Base-by-base conservation (phyloP, 2,113 vertebrate species). In the Ciconia boyciana region DNA sequence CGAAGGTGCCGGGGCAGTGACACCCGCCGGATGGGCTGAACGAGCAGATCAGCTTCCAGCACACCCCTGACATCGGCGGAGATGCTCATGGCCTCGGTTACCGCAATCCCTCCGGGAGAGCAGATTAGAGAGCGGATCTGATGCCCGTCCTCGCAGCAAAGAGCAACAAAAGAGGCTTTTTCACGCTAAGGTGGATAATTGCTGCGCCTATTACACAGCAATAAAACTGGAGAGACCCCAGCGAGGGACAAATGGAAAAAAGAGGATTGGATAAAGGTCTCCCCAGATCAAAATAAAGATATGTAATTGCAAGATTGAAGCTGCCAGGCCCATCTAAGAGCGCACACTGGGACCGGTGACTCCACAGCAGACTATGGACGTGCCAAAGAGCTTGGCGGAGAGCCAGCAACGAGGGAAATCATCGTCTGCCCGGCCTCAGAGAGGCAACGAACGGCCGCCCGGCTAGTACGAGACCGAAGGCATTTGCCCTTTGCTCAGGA, bases 41-140 rank as follows among this genome's bases (percentile, higher is more conserved):
- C 1, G 32, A 52, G 49, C 13, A 7, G 22, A 28, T 13, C 16
- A 5, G 43, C 26, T 64, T 10, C 81, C 71, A 55, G 41, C 71
- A 7, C 36, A 5, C 10, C 17, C 31, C 22, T 7, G 32, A 6
- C 44, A 3, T 6, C 2, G 9, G 32, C 4, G 1, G 44, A 39
- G 89, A 22, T 4, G 74, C 58, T 34, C 31, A 7, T 2, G 14
- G 64, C 22, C 57, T 49, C 57, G 1, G 31, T 9, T 17, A 68
- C 75, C 44, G 10, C 51, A 6, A 7, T 5, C 60, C 34, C 28
- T 22, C 4, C 1, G 1, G 49, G 31, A 83, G 17, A 41, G n/a
- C 21, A 5, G 32, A 7, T 20, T 2, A 12, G 16, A 17, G 25
- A 70, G 31, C 2, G 4, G 49, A 51, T 18, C 44, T 7, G 43